Evolutionary conservation across 2,113 vertebrate species (phyloP), one percentile per base, ranked within the genome.

Genomic region (Limnothrissa miodon): DNA sequence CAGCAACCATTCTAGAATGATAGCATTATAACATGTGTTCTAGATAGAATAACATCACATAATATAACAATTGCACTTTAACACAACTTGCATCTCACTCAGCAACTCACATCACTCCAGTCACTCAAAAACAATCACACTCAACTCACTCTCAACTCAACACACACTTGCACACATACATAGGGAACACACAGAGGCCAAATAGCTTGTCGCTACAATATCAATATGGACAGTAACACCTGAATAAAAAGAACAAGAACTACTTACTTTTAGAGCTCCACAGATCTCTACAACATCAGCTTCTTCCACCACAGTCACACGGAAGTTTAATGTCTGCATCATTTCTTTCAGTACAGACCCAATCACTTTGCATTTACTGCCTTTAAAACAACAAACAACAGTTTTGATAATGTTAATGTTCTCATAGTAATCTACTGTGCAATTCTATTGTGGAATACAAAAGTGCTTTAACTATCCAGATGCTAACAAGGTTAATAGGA

Each of bases 231-330:
- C 6, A 66, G 59, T 33, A 66, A 66, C 29, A 25, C 29, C 29
- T 29, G 1, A 11, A n/a, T 29, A 45, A 4, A 11, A 79, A 10
- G 25, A 51, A 45, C 39, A 19, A 46, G 39, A n/a, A 23, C 10
- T 17, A 36, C 2, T 8, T 81, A 98, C 98, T 97, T 99, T 99
- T 79, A 99, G 95, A 5, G 98, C 98, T 15, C 98, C 98, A 4
- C 98, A 99, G 90, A 99, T 96, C 95, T 99, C 98, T 0, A 99
- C 98, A 0, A 98, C 98, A 42, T 99, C 97, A 0, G 97, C 94
- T 46, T 99, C 98, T 53, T 93, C 92, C 85, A 99, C 98, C 89
- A 99, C 97, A 0, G 96, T 96, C 89, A 99, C 95, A 0, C 98
- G 94, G 90, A 99, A 99, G 85, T 98, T 98, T 0, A 91, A 93